phyloP scores from a whole-genome alignment of 2,113 vertebrate genomes.

The Furnarius figulus region DNA sequence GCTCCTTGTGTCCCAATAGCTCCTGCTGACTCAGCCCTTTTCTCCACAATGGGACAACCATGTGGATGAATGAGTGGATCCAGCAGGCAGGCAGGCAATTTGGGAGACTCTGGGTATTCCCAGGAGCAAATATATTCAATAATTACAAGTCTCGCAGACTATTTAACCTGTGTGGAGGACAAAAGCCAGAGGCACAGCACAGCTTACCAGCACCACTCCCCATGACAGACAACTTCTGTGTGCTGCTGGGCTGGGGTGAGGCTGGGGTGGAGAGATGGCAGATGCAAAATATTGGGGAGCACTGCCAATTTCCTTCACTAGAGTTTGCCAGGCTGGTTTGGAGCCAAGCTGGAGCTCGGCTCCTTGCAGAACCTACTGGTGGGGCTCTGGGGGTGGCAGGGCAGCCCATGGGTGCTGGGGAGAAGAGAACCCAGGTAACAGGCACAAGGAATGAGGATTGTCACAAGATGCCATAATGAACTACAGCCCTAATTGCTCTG shows the following conservation, averaged over 20 bases:
- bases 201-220: neutral
- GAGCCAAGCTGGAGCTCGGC: neutral
- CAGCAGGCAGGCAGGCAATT: neutral
- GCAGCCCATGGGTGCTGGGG: neutral
- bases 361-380: neutral
- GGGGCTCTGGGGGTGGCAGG: neutral
- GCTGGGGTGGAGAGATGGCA: neutral
- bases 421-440: neutral
- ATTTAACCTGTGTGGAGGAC: neutral
- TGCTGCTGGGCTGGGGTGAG: neutral
- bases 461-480: neutral
- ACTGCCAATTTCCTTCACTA: neutral
- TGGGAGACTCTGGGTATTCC: neutral
- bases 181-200: accelerated
- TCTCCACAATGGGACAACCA: accelerated
- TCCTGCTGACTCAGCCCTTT: neutral
- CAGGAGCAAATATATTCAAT: neutral
- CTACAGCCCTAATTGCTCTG: neutral
- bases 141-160: neutral
- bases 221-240: accelerated
- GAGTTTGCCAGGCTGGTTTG: neutral
- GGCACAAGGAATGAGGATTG: neutral
- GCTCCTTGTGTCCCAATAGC: accelerated
- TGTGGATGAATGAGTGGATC: accelerated
- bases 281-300: neutral